Evolutionary conservation across 2,888 invertebrate genomes (phyloP).

Genomic region (Elmis aenea): DNA sequence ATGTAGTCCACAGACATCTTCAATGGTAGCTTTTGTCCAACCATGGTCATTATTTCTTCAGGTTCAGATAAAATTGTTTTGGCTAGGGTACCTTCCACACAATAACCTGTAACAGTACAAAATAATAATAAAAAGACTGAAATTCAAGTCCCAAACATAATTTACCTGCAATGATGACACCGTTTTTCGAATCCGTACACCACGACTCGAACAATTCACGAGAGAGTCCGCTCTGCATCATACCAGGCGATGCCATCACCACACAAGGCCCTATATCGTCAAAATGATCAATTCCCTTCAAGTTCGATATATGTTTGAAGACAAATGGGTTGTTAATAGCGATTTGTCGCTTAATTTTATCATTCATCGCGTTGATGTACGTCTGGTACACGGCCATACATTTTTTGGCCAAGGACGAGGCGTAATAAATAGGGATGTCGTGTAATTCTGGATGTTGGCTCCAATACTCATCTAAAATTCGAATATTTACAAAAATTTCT

Average conservation of each 20-base stretch:
- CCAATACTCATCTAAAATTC: slow-evolving; percentile 88
- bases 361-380: slow-evolving; percentile 99
- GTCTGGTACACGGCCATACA: slow-evolving; percentile 99
- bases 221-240: slow-evolving; percentile 99
- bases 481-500: not conserved
- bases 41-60: slow-evolving; percentile 92
- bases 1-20: slow-evolving; percentile 99
- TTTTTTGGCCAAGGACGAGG: slow-evolving; percentile 97
- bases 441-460: slow-evolving; percentile 94
- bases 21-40: slow-evolving; percentile 91
- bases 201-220: slow-evolving; percentile 97
- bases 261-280: slow-evolving; percentile 99
- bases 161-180: slow-evolving; percentile 91
- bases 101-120: slow-evolving; percentile 57
- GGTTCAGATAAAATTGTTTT: slow-evolving; percentile 96
- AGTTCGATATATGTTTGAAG: slow-evolving; percentile 93
- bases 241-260: slow-evolving; percentile 99
- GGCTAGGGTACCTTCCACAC: slow-evolving; percentile 85
- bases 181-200: slow-evolving; percentile 98
- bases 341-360: slow-evolving; percentile 91
- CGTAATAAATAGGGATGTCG: slow-evolving; percentile 98
- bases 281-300: slow-evolving; percentile 98
- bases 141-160: too few species aligned
- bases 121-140: not conserved
- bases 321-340: slow-evolving; percentile 98